Evolutionary conservation across 2,888 invertebrate species (phyloP).

Genomic region (Caenorhabditis sp.): DNA sequence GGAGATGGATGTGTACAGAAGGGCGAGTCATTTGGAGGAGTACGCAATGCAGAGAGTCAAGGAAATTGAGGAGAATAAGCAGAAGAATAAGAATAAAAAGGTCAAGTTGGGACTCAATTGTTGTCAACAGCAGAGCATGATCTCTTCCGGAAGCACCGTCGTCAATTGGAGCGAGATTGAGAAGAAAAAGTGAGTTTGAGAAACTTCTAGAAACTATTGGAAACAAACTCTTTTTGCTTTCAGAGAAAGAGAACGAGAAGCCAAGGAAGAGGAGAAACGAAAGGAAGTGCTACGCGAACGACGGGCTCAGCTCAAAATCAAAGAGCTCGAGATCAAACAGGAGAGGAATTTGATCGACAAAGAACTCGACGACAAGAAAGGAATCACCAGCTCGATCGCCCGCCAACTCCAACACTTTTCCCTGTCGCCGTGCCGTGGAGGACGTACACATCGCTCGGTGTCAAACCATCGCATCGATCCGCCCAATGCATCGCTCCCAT

Average conservation of each 20-base stretch:
- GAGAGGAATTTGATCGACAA: slow-evolving; percentile 60
- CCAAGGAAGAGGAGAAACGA: slow-evolving; percentile 61
- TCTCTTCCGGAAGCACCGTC: slow-evolving; percentile 62
- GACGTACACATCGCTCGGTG: slow-evolving; percentile 32
- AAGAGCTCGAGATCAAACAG: slow-evolving; percentile 56
- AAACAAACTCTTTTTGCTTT: slow-evolving; percentile 8
- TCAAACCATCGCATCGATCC: slow-evolving; percentile 49
- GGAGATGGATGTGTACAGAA: slow-evolving; percentile 72
- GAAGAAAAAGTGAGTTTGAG: slow-evolving; percentile 54
- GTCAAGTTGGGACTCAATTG: slow-evolving; percentile 61
- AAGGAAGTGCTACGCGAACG: slow-evolving; percentile 64
- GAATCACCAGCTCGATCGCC: slow-evolving; percentile 53
- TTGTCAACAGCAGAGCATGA: slow-evolving; percentile 66
- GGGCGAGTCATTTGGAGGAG: slow-evolving; percentile 71
- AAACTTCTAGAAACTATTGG: neutral
- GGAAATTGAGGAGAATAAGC: slow-evolving; percentile 61
- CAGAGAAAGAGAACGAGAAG: slow-evolving; percentile 59
- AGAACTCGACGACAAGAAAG: slow-evolving; percentile 54
- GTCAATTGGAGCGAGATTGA: slow-evolving; percentile 65
- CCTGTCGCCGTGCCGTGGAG: slow-evolving; percentile 54
- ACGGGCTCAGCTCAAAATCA: slow-evolving; percentile 63
- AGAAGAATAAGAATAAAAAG: slow-evolving; percentile 62
- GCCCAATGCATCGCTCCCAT: slow-evolving; percentile 67
- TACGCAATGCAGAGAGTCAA: slow-evolving; percentile 66
- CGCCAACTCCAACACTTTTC: slow-evolving; percentile 60